Evolutionary conservation across 2,797 vertebrate species (phyloP).

Genomic region (Notoglanidium macrostoma): DNA sequence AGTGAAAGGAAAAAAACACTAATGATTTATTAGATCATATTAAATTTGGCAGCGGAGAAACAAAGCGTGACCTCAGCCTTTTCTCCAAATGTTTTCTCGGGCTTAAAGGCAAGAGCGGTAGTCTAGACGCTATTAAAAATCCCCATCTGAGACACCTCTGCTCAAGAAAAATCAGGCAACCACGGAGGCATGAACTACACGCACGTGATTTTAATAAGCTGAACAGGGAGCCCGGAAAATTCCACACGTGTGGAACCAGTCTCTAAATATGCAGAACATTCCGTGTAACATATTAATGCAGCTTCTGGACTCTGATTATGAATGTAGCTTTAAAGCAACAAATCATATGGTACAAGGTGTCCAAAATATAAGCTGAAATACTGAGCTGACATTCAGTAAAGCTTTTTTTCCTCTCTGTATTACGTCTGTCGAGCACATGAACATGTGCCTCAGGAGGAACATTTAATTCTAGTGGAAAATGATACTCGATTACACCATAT

Average conservation of each 20-base stretch:
- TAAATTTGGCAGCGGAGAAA: neutral
- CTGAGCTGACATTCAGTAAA: neutral
- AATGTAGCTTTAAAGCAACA: neutral
- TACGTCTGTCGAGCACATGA: neutral
- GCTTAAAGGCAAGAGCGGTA: neutral
- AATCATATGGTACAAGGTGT: neutral
- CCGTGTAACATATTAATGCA: neutral
- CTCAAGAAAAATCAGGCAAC: neutral
- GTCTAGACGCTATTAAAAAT: neutral
- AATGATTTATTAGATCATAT: neutral
- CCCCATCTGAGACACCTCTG: neutral
- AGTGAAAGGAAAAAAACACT: too few relatives aligned
- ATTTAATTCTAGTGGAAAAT: constrained; percentile 21
- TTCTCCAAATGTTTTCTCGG: neutral
- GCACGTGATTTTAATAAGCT: neutral
- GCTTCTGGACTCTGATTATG: neutral
- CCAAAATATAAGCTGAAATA: neutral
- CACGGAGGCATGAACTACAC: neutral
- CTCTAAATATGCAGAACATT: neutral
- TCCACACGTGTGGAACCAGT: neutral
- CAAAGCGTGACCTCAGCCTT: neutral
- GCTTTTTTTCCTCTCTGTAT: neutral
- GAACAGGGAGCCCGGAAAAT: neutral
- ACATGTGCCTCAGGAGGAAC: neutral
- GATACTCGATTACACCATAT: neutral